Base-by-base conservation (phyloP, 2,113 vertebrate genomes). In the Hirundichthys speculiger region DNA sequence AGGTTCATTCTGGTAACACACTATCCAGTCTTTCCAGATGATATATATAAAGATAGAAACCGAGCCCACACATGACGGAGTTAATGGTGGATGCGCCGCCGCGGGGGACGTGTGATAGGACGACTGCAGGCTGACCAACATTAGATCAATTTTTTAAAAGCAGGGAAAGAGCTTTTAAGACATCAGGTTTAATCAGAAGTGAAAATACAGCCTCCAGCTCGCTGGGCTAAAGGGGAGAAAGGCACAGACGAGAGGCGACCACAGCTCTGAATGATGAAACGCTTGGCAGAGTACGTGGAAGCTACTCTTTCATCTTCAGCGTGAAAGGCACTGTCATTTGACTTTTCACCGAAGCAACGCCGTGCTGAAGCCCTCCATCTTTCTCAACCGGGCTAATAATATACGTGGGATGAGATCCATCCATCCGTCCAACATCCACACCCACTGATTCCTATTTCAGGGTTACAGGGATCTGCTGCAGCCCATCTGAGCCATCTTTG, bases 101-200 rank as follows among this genome's bases (percentile, higher is more conserved):
- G 1, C 27, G 14, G 39, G 65, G 52, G 59, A 75, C 27, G 61
- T 56, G 64, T 69, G 68, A 76, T 62, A 61, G 50, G 49, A 48
- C 64, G 25, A 67, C 70, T 38, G 40, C 43, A 56, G 45, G 30
- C 20, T 67, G 82, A 63, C 73, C 73, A 71, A 52, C 64, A 61
- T 75, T 43, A 50, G 62, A 80, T 85, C 76, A 73, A 67, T 56
- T 80, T n/a, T 77, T 80, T 72, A 74, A 72, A 72, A 59, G 58
- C 48, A 60, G 19, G 14, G 27, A 21, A 62, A 57, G 45, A 54
- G 65, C 84, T 88, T 82, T 86, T 85, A 89, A 74, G 71, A 82
- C 1, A 25, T 75, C 82, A 63, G 27, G 21, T 75, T 69, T 46
- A 55, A 75, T 75, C 60, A 69, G 38, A 61, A 59, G 60, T 24